These are phyloP conservation scores for Trididemnum nubilum DNA, from an alignment of 23 tunicate genomes.

Conservation along the genomic window DNA sequence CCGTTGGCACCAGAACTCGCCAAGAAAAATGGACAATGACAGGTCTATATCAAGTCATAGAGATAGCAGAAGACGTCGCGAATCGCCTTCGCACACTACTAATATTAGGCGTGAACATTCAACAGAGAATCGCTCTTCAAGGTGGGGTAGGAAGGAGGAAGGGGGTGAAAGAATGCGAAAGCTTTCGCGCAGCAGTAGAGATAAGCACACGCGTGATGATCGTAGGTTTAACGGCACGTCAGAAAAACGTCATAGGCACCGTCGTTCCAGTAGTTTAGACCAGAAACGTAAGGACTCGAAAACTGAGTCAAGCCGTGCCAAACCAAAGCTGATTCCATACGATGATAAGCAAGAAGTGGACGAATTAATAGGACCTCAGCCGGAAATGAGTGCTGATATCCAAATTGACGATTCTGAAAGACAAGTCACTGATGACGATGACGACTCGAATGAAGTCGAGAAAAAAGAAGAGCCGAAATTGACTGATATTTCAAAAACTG, in stretches of 20 bases:
- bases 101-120: not conserved
- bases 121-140: not conserved
- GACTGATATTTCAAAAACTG: not conserved
- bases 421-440: not conserved
- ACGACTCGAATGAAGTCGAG: not conserved
- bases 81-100: not conserved
- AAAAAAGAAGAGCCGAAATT: not conserved
- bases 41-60: constrained; percentile 45
- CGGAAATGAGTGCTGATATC: constrained; percentile 2
- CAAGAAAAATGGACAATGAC: constrained; percentile 43
- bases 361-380: not conserved
- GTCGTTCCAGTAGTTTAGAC: not conserved
- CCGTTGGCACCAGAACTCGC: constrained; percentile 55
- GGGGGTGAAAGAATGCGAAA: constrained; percentile 15
- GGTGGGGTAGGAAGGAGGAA: constrained; percentile 14
- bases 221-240: not conserved
- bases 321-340: not conserved
- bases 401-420: not conserved
- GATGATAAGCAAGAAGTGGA: constrained; percentile 6
- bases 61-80: constrained; percentile 22
- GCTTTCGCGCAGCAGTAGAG: constrained; percentile 15
- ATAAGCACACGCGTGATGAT: not conserved
- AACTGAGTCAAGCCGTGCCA: not conserved
- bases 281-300: not conserved
- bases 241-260: not conserved